A percentile compares a stretch with the other conserved stretches of the same genome.
phyloP scores from a whole-genome alignment of 2,113 vertebrate genomes.

The Tragelaphus buxtoni region DNA sequence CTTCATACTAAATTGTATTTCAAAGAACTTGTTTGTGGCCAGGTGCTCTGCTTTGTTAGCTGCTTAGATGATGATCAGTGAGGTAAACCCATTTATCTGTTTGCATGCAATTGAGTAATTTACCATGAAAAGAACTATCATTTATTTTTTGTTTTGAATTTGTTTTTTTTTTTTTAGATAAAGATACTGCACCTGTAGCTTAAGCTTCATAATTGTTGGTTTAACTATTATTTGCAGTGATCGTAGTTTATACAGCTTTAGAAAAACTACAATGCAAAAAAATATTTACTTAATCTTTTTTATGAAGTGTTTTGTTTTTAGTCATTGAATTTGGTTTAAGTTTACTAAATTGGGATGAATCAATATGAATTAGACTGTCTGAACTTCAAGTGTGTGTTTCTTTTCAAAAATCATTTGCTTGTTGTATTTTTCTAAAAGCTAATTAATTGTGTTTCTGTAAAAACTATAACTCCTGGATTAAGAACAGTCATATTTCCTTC shows the following conservation, averaged over 20 bases:
- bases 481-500: conserved; percentile 41
- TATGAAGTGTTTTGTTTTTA: conserved; percentile 66
- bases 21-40: conserved; percentile 73
- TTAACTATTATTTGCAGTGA: conserved; percentile 77
- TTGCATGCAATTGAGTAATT: conserved; percentile 73
- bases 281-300: conserved; percentile 51
- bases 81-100: conserved; percentile 75
- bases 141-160: not conserved
- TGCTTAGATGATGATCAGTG: conserved; percentile 77
- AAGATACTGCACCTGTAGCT: conserved; percentile 80
- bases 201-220: conserved; percentile 77
- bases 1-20: conserved; percentile 67
- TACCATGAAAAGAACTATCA: conserved; percentile 56
- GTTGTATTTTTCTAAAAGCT: conserved; percentile 58
- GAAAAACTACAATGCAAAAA: conserved; percentile 74
- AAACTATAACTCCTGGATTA: conserved; percentile 35
- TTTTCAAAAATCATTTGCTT: conserved; percentile 50
- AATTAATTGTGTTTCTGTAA: conserved; percentile 66
- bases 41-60: conserved; percentile 71
- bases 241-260: conserved; percentile 79
- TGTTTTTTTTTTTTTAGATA: conserved; percentile 71
- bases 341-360: conserved; percentile 72
- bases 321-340: conserved; percentile 62
- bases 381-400: conserved; percentile 68
- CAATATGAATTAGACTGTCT: conserved; percentile 59